Base-by-base conservation (phyloP, 2,113 vertebrate genomes). In the Istiophorus platypterus region DNA sequence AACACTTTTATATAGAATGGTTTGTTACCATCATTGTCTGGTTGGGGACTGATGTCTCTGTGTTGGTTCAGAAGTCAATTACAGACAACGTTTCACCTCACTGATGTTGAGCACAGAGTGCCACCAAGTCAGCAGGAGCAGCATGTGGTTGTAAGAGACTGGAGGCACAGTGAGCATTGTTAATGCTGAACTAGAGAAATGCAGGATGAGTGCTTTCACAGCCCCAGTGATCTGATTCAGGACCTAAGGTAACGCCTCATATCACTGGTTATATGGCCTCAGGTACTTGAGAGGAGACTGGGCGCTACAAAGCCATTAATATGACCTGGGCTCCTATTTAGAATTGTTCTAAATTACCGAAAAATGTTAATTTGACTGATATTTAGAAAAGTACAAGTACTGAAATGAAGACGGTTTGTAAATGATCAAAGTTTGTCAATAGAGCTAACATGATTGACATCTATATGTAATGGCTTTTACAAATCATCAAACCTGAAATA, bases 91-190 rank as follows among this genome's bases (percentile, higher is more conserved):
- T 73, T 51, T 84, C 58, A 72, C 61, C 64, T 78, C 62, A 45
- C 58, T 56, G 83, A 73, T 71, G 63, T 39, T 20, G 29, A 66
- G 67, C 61, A 49, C 64, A 66, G 26, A 67, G 76, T 20, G 77
- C 73, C 14, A 51, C 27, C 1, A 51, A 62, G 80, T 86, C 87
- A 75, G 79, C 62, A 47, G 57, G 78, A 90, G 89, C 76, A 88
- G 90, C 83, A 45, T 24, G 79, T 81, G 66, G 72, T 72, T 34
- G 68, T 75, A 78, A 79, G 51, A 89, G 86, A 88, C 86, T 72
- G 63, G 82, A 94, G 92, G 91, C 92, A 91, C 85, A 86, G 77
- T 76, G 80, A 91, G 78, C 76, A 56, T 69, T 70, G 81, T 70
- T 76, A 15, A 78, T 72, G 54, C 15, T 63, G 29, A 68, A 65